Conservation (phyloP, 2,797 vertebrate species). For the Cuculus canorus region DNA sequence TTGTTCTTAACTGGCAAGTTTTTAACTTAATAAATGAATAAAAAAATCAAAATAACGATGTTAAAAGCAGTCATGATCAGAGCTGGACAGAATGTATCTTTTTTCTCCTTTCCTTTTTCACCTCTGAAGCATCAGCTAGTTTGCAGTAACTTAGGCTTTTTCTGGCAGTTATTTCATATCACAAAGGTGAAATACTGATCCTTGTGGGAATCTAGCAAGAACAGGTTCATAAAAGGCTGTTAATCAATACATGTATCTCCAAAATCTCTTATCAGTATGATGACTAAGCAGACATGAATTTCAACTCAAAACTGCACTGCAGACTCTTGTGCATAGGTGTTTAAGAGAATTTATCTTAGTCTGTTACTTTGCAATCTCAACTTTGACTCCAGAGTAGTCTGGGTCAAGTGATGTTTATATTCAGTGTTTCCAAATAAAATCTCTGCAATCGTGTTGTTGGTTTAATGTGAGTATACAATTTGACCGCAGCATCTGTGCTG, state of each 20-base stretch:
- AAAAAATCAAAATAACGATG: background rate
- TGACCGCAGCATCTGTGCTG: background rate
- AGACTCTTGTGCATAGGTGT: background rate
- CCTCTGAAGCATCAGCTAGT: background rate
- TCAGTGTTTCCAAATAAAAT: conserved; percentile 2
- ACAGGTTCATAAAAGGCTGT: background rate
- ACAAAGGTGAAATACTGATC: background rate
- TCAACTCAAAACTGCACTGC: conserved; percentile 8
- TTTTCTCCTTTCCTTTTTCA: background rate
- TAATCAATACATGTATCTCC: background rate
- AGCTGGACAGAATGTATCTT: background rate
- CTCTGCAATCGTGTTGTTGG: background rate
- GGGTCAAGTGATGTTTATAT: background rate
- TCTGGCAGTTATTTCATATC: background rate
- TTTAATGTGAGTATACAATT: background rate
- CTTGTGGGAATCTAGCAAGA: background rate
- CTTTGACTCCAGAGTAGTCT: background rate
- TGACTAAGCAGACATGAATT: conserved; percentile 44
- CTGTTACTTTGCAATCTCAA: background rate
- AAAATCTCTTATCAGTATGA: background rate
- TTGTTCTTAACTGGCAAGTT: background rate
- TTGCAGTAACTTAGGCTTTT: background rate
- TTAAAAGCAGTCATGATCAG: background rate
- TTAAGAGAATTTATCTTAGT: background rate
- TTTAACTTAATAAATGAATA: background rate